A percentile compares a stretch with the other conserved stretches of the same genome.
These are phyloP conservation scores for Matsumyia berberina DNA, from an alignment of 2,888 invertebrate species.

Conservation along the genomic window DNA sequence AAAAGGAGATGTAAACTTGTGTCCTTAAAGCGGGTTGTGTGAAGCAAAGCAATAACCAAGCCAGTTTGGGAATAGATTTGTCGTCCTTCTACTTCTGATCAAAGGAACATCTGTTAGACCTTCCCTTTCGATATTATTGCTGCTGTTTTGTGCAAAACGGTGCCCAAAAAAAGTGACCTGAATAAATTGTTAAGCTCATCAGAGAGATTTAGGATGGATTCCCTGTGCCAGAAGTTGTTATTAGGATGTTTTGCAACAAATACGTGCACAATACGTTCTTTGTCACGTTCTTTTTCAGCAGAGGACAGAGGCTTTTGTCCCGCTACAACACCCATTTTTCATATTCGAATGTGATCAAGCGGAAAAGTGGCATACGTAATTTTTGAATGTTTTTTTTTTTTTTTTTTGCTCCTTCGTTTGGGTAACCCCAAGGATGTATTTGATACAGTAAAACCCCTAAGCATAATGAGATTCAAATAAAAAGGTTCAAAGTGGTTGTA, in stretches of 20 bases:
- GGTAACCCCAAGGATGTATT: constrained; percentile 60
- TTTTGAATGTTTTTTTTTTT: constrained; percentile 25
- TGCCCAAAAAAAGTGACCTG: constrained; percentile 49
- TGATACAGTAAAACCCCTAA: constrained; percentile 66
- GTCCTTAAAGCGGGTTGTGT: constrained; percentile 46
- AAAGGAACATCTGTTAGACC: constrained; percentile 73
- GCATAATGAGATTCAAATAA: constrained; percentile 76
- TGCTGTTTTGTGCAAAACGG: constrained; percentile 35
- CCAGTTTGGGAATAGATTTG: constrained; percentile 74
- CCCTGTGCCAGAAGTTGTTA: constrained; percentile 70
- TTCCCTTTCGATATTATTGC: constrained; percentile 52
- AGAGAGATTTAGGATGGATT: constrained; percentile 70
- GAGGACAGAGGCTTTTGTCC: constrained; percentile 58
- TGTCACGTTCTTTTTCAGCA: constrained; percentile 63
- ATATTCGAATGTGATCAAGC: constrained; percentile 75
- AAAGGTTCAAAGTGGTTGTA: constrained; percentile 74
- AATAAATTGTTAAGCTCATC: constrained; percentile 74
- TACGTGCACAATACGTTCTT: constrained; percentile 68
- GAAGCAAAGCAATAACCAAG: constrained; percentile 69
- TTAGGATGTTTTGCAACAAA: constrained; percentile 73
- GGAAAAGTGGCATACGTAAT: constrained; percentile 75
- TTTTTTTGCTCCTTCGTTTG: constrained; percentile 40
- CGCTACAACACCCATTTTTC: constrained; percentile 72
- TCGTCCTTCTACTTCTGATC: constrained; percentile 69
- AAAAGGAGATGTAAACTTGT: constrained; percentile 75